A percentile compares a stretch with the other conserved stretches of the same genome.
These are phyloP conservation scores for Calidris pygmaea DNA, from an alignment of 2,113 vertebrate species.

Conservation along the genomic window DNA sequence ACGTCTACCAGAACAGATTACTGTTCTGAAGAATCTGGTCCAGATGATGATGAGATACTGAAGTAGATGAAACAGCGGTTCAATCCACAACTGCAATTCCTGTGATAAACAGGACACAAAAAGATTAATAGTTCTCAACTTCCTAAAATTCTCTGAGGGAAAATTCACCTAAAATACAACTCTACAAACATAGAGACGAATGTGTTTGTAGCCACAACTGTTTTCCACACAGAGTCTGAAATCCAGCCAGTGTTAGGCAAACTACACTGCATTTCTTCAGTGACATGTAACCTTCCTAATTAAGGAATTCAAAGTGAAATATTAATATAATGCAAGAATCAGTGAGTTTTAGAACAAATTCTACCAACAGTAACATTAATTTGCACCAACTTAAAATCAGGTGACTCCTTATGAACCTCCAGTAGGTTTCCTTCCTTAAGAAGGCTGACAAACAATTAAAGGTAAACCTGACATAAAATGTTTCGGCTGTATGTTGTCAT, in stretches of 20 bases:
- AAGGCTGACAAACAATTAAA: neutral
- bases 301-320: neutral
- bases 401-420: neutral
- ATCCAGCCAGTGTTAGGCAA: neutral
- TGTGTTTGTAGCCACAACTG: neutral
- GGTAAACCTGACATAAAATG: neutral
- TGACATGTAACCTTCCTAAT: neutral
- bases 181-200: neutral
- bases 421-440: neutral
- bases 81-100: neutral
- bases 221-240: neutral
- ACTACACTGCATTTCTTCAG: neutral
- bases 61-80: neutral
- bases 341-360: neutral
- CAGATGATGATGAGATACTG: fast-evolving
- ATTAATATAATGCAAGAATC: neutral
- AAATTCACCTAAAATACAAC: neutral
- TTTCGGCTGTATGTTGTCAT: neutral
- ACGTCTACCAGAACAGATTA: neutral
- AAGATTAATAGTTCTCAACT: neutral
- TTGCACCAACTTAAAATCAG: neutral
- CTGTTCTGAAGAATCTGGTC: neutral
- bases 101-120: neutral
- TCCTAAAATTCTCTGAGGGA: neutral
- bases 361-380: neutral